Percentiles rank a stretch among this genome's conserved stretches.
These are phyloP conservation scores for Cynopterus sphinx DNA, from an alignment of 2,797 vertebrate genomes.

Conservation along the genomic window DNA sequence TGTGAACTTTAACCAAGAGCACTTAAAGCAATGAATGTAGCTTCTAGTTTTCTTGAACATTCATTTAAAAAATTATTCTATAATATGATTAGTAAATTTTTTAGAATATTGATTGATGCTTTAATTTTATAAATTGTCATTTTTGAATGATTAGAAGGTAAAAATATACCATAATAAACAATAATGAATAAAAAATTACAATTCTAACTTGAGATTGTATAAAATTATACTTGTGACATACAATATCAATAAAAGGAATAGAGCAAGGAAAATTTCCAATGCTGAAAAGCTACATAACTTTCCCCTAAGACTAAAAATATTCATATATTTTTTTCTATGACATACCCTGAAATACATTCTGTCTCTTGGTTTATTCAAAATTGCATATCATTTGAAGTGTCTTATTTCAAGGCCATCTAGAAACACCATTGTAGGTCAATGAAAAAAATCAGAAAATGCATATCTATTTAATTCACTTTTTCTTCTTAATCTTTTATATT, in stretches of 20 bases:
- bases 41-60: background rate
- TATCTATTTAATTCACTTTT: background rate
- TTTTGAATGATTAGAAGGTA: background rate
- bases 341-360: background rate
- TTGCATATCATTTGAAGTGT: background rate
- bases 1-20: background rate
- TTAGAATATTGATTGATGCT: background rate
- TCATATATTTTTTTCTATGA: background rate
- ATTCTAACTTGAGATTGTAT: background rate
- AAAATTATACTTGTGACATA: background rate
- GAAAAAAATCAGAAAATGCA: background rate
- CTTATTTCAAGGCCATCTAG: background rate
- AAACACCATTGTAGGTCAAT: background rate
- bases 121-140: background rate
- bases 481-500: background rate
- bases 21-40: background rate
- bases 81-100: background rate
- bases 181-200: background rate
- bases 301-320: background rate
- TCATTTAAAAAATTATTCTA: background rate
- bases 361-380: background rate
- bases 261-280: background rate
- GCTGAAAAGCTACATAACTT: background rate
- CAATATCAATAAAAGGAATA: background rate
- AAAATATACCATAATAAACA: background rate